Base-by-base conservation (phyloP, 1,140 invertebrate genomes). In the Gonatopus flavifemur region DNA sequence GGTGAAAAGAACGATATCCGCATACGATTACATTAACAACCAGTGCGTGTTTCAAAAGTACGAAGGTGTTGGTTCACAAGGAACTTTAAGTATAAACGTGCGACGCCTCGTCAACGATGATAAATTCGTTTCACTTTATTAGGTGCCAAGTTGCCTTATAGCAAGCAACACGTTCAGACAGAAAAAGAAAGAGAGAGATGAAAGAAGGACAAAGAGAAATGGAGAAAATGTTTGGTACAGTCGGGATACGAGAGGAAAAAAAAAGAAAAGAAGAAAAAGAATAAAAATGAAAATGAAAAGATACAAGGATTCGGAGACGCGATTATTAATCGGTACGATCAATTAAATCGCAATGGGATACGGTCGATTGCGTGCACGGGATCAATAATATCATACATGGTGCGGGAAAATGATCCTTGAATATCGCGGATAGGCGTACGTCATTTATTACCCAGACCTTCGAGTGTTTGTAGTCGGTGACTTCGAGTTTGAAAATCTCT, bases 271-370 rank as follows among this genome's bases (percentile, higher is more conserved):
- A 22, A 28, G 39, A 54, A 15, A 25, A 22, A 19, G 38, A 37
- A 39, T 15, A 35, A 24, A 15, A 9, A 3, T 12, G 4, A 12
- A 20, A 20, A 32, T n/a, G 20, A n/a, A 2, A n/a, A 45, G 5
- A 35, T 35, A 45, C 5, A 37, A 22, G 41, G 31, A 28, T 47
- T 50, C 59, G 54, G 59, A 49, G 64, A 69, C 59, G 62, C 59
- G 64, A 72, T 76, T 74, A 74, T 76, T 74, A 76, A 76, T 76
- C 72, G 70, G 55, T 52, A 50, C 65, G 70, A 76, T 76, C 70
- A 68, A 74, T 74, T 74, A 72, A 69, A 68, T 62, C 69, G 67
- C 69, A 64, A 72, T 72, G 68, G 69, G 70, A 69, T 68, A 72
- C 64, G 61, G 50, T 52, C 43, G 57, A 56, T 76, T 72, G 73